Evolutionary conservation across 2,888 invertebrate genomes (phyloP), one percentile per base, ranked within the genome.

Genomic region (Ophioninae sp.): DNA sequence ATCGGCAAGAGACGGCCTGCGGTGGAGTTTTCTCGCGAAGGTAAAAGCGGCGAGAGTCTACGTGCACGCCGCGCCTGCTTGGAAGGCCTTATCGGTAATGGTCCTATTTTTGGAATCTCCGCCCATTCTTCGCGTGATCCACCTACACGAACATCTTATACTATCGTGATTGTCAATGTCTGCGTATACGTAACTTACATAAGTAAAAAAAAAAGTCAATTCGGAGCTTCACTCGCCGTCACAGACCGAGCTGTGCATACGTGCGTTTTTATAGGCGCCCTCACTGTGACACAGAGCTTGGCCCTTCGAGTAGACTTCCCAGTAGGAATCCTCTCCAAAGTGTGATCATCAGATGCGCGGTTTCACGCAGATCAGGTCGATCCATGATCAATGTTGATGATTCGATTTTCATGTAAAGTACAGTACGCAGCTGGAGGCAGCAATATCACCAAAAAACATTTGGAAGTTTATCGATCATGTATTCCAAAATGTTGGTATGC

Each of bases 31-130:
- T 73, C 79, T 65, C 74, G 64, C 57, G 62, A 67, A 56, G 44
- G 70, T 67, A 69, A 72, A 78, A 70, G 72, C 79, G 44, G 8
- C 7, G 37, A 85, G 41, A 23, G 59, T 68, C 85, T 86, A 85
- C 80, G 81, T 81, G 85, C 85, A 82, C 87, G 86, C 83, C 88
- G 88, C 88, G 88, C 90, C 88, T 87, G 85, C 76, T 73, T 85
- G 86, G 84, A 86, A 88, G 89, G 89, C 87, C 92, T 92, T 92
- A 92, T 92, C 92, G 90, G 90, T 91, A 92, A 91, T 91, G 89
- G 89, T 90, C 90, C 92, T 92, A 92, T 92, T 92, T 92, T 92
- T 91, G 92, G 92, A 92, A 90, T 92, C 91, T 87, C 91, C 92
- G 90, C 92, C 92, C 91, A 91, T 91, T 91, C 89, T 91, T 92